A percentile compares a stretch with the other conserved stretches of the same genome.
phyloP scores from a whole-genome alignment of 2,797 vertebrate species.

The Acropternis orthonyx region DNA sequence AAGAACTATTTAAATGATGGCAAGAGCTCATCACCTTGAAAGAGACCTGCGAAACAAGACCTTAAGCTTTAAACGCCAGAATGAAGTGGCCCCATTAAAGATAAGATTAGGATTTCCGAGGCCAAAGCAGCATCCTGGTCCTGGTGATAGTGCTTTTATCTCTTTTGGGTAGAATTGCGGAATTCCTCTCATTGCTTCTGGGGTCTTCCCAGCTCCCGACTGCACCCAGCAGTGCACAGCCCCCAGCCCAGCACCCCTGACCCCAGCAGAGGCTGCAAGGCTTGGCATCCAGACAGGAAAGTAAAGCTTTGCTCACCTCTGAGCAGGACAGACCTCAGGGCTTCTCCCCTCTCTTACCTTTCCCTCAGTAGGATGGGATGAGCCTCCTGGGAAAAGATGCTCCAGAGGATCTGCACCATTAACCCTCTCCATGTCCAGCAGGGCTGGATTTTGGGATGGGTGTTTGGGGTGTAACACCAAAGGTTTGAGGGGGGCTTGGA shows the following conservation, averaged over 20 bases:
- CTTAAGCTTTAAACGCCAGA: neutral
- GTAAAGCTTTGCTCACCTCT: neutral
- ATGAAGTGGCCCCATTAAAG: neutral
- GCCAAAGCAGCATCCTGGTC: neutral
- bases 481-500: neutral
- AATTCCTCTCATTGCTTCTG: neutral
- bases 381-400: neutral
- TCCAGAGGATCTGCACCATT: neutral
- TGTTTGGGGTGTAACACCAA: neutral
- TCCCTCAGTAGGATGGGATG: neutral
- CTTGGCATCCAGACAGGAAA: neutral
- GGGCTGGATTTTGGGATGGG: neutral
- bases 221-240: fast-evolving
- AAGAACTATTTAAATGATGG: neutral
- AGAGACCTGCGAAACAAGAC: neutral
- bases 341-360: neutral
- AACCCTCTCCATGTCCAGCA: fast-evolving
- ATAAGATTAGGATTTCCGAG: neutral
- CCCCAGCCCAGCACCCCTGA: neutral
- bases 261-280: neutral
- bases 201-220: neutral
- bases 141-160: neutral
- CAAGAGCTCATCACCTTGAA: neutral
- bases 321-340: neutral
- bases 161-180: neutral